Conservation (phyloP, 2,797 vertebrate genomes). For the Trachurus trachurus region DNA sequence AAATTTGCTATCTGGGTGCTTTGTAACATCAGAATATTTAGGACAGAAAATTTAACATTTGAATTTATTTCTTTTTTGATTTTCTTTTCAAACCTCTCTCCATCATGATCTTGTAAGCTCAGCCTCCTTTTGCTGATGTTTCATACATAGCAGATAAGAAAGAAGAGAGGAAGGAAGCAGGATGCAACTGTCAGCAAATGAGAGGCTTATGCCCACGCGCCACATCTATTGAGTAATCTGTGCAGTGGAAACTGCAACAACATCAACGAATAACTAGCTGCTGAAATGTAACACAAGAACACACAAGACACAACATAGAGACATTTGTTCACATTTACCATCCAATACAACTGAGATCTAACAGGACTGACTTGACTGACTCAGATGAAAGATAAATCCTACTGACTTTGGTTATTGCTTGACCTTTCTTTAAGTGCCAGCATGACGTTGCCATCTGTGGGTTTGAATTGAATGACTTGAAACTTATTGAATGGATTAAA, state of each 20-base stretch:
- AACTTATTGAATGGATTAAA: neutral
- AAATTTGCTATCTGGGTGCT: neutral
- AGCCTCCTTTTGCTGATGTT: neutral
- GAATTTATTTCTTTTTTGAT: no score
- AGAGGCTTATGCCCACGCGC: neutral
- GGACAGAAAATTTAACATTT: neutral
- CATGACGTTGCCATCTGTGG: neutral
- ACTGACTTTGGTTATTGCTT: neutral
- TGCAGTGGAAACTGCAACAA: neutral
- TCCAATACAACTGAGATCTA: neutral
- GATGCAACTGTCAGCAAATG: constrained; percentile 8
- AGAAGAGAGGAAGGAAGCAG: constrained; percentile 22
- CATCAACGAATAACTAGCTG: neutral
- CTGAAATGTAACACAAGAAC: neutral
- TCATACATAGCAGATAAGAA: constrained; percentile 12
- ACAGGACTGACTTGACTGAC: neutral
- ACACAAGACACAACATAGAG: neutral
- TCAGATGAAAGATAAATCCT: neutral
- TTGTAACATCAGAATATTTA: neutral
- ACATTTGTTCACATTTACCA: neutral
- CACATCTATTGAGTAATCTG: constrained; percentile 28
- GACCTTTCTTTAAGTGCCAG: no score
- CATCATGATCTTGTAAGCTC: neutral
- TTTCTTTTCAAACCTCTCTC: neutral
- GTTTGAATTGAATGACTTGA: neutral